Conservation (phyloP, 2,797 vertebrate genomes). For the Argyrosomus regius region DNA sequence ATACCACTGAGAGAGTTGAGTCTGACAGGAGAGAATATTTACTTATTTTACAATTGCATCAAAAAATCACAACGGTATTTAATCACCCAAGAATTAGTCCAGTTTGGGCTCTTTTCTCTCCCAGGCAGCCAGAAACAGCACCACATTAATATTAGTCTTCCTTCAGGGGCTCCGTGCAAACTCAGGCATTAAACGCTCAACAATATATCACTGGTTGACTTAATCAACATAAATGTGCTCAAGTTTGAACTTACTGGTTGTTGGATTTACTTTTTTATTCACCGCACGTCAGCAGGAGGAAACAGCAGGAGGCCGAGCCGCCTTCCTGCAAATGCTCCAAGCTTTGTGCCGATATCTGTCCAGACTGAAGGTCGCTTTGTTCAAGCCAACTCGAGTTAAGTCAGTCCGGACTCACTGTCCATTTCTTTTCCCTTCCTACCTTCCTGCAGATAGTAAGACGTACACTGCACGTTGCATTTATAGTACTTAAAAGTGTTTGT, state of each 20-base stretch:
- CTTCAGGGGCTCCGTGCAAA: constrained; percentile 33
- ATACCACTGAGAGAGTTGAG: background rate
- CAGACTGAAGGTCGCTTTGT: constrained; percentile 15
- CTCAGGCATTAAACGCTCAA: constrained; percentile 40
- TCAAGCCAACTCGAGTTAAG: background rate
- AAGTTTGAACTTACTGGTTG: constrained; percentile 13
- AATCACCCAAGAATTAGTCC: background rate
- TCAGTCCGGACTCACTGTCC: background rate
- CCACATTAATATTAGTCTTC: constrained; percentile 29
- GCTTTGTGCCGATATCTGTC: constrained; percentile 6
- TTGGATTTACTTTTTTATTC: constrained; percentile 38
- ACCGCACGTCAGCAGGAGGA: background rate
- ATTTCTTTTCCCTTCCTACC: background rate
- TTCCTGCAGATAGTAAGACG: background rate
- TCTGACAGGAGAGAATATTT: constrained; percentile 5
- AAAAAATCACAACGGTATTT: constrained; percentile 28
- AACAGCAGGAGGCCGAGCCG: constrained; percentile 25
- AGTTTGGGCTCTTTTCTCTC: constrained; percentile 20
- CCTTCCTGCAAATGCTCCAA: constrained; percentile 11
- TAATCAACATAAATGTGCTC: constrained; percentile 42
- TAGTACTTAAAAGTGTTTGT: background rate
- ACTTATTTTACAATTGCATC: constrained; percentile 22
- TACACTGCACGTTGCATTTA: background rate
- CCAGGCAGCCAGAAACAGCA: constrained; percentile 47
- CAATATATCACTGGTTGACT: constrained; percentile 55